Percentiles rank a stretch among this genome's conserved stretches.
phyloP scores from a whole-genome alignment of 2,113 vertebrate species.

The Phaetusa simplex region DNA sequence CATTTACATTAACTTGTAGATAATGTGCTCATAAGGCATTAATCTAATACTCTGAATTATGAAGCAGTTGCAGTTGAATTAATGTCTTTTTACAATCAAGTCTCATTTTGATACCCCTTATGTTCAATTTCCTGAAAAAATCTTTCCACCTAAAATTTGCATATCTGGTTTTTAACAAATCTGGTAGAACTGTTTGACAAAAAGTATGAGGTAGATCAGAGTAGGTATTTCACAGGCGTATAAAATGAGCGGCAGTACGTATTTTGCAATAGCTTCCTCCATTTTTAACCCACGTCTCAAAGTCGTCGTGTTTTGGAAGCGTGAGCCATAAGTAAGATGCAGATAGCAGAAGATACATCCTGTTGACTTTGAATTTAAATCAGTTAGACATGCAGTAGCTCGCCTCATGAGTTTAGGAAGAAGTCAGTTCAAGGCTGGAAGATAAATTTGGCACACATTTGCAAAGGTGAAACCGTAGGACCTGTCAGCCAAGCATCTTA shows the following conservation, averaged over 20 bases:
- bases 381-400: background rate
- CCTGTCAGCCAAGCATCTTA: background rate
- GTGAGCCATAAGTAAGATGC: background rate
- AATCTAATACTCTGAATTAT: conserved; percentile 42
- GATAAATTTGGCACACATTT: background rate
- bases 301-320: background rate
- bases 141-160: conserved; percentile 18
- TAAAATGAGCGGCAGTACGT: background rate
- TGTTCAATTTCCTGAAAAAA: background rate
- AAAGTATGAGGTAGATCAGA: conserved; percentile 29
- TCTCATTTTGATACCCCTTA: conserved; percentile 42
- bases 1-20: conserved; percentile 27
- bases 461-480: background rate
- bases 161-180: conserved; percentile 3
- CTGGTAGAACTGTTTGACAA: background rate
- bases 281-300: background rate
- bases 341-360: background rate
- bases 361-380: conserved; percentile 17
- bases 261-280: background rate
- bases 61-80: conserved; percentile 36
- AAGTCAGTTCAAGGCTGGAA: background rate
- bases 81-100: background rate
- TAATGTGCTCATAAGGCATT: conserved; percentile 32
- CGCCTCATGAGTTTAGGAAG: background rate
- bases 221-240: conserved; percentile 16